These are phyloP conservation scores for Ptychochromis oligacanthus DNA, from an alignment of 2,113 vertebrate genomes.

Conservation along the genomic window DNA sequence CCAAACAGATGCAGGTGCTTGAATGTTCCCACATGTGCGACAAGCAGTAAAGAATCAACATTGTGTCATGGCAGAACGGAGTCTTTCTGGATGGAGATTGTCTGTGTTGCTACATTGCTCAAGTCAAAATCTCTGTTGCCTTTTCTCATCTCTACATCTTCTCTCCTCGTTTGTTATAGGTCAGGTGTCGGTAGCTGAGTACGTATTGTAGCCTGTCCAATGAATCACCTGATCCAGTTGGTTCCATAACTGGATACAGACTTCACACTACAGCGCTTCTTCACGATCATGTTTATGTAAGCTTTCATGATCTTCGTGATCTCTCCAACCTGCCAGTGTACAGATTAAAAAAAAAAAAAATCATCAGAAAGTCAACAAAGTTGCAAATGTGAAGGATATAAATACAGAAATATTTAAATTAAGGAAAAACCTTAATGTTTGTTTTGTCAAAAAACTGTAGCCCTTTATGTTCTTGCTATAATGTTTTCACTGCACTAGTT, in stretches of 20 bases:
- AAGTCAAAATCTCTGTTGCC: constrained; percentile 18
- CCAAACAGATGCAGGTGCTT: constrained; percentile 27
- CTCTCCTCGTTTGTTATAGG: background rate
- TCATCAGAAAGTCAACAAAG: background rate
- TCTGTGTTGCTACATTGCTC: background rate
- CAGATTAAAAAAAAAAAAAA: background rate
- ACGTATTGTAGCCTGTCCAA: background rate
- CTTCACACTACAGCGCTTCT: constrained; percentile 90
- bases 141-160: constrained; percentile 7
- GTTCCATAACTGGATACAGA: constrained; percentile 85
- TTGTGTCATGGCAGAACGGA: background rate
- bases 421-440: too few species aligned
- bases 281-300: constrained; percentile 95
- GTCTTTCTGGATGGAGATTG: constrained; percentile 6
- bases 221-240: constrained; percentile 86
- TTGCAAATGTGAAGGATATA: background rate
- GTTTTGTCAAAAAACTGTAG: too few species aligned
- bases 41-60: constrained; percentile 7
- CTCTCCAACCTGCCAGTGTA: constrained; percentile 84
- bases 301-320: constrained; percentile 97
- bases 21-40: constrained; percentile 20
- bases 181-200: background rate
- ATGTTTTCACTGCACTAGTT: background rate
- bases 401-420: background rate
- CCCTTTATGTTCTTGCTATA: background rate